phyloP scores from a whole-genome alignment of 2,888 invertebrate species.

The Schizaphis graminum region DNA sequence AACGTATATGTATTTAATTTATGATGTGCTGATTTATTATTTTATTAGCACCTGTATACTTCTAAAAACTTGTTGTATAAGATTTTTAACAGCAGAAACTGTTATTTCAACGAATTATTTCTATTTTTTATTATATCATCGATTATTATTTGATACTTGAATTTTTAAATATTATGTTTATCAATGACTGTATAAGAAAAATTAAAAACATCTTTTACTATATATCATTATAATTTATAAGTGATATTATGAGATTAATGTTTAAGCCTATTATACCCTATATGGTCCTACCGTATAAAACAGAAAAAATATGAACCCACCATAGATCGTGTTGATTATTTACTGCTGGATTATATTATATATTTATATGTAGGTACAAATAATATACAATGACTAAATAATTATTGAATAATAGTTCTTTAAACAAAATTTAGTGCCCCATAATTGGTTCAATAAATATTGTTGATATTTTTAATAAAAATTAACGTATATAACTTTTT shows the following conservation, averaged over 20 bases:
- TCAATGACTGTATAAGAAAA: not conserved
- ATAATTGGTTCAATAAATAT: not conserved
- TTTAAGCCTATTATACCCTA: not conserved
- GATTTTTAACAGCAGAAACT: not conserved
- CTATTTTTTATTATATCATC: not conserved
- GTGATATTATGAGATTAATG: not conserved
- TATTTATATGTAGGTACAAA: not conserved
- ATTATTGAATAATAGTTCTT: not conserved
- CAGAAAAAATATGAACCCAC: not conserved
- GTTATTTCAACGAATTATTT: not conserved
- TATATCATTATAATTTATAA: not conserved
- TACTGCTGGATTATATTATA: not conserved
- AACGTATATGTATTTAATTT: not conserved
- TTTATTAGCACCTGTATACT: not conserved
- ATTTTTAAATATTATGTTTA: not conserved
- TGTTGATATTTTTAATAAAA: no score
- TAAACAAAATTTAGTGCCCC: not conserved
- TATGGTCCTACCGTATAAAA: not conserved
- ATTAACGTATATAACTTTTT: no score
- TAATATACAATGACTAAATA: not conserved
- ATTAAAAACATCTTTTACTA: not conserved
- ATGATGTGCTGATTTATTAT: not conserved
- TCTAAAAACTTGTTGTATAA: not conserved
- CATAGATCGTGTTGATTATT: not conserved
- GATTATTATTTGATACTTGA: not conserved